phyloP scores from a whole-genome alignment of 1,140 invertebrate genomes.

The Drosophila baimaii region DNA sequence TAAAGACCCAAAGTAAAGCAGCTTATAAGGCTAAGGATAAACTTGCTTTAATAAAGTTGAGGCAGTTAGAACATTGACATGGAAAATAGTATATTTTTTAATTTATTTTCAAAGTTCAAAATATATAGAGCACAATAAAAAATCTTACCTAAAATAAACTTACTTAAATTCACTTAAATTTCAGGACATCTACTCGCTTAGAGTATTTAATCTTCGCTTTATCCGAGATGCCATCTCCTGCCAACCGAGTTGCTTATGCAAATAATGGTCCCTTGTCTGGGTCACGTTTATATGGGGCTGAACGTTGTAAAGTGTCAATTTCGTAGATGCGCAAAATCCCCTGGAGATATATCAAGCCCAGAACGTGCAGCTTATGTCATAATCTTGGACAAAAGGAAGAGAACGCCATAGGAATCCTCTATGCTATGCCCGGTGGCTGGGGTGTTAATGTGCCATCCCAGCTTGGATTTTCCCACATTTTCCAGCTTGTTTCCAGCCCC shows the following conservation, averaged over 20 bases:
- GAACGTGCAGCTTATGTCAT: conserved; percentile 82
- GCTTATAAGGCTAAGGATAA: too few relatives aligned
- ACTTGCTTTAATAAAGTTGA: too few relatives aligned
- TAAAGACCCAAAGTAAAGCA: too few relatives aligned
- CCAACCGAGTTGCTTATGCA: conserved; percentile 63
- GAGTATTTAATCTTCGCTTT: conserved; percentile 50
- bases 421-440: conserved; percentile 28
- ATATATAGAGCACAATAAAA: too few relatives aligned
- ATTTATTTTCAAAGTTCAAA: too few relatives aligned
- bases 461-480: conserved; percentile 72
- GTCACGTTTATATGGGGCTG: conserved; percentile 78
- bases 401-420: conserved; percentile 4
- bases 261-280: conserved; percentile 68
- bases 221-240: conserved; percentile 23
- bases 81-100: too few relatives aligned
- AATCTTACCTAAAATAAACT: not conserved
- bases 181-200: not conserved
- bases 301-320: conserved; percentile 80
- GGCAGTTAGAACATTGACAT: too few relatives aligned
- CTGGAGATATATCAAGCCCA: conserved; percentile 57
- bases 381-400: conserved; percentile 45
- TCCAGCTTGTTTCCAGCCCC: conserved; percentile 25
- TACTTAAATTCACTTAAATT: not conserved
- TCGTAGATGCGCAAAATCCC: conserved; percentile 62
- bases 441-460: conserved; percentile 70